Conservation (phyloP, 2,888 invertebrate genomes). For the Tetropium fuscum region DNA sequence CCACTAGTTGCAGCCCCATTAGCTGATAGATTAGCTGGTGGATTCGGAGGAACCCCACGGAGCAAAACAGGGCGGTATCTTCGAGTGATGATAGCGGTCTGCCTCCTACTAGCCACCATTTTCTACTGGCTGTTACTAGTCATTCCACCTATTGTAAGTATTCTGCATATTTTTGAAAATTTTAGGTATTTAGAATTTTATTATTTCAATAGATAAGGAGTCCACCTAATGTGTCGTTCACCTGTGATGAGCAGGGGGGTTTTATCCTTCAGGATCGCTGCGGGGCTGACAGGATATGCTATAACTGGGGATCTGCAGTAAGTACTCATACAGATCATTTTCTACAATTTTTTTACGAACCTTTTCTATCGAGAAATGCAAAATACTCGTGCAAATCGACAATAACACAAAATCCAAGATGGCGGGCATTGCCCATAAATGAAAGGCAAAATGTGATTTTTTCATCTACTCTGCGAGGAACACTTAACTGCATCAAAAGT, state of each 20-base stretch:
- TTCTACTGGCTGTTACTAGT: conserved; percentile 76
- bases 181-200: not conserved
- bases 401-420: no score
- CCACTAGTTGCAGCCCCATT: conserved; percentile 83
- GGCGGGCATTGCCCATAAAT: no score
- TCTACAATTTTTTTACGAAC: not conserved
- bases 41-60: conserved; percentile 57
- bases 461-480: no score
- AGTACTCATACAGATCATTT: no score
- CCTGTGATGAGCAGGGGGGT: conserved; percentile 78
- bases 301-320: conserved; percentile 69
- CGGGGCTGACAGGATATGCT: conserved; percentile 75
- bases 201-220: conserved; percentile 68
- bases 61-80: conserved; percentile 73
- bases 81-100: conserved; percentile 76
- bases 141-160: conserved; percentile 75
- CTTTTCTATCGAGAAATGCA: no score
- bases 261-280: conserved; percentile 81
- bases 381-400: no score
- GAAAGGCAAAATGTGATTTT: no score
- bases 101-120: conserved; percentile 75
- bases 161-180: conserved; percentile 6
- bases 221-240: conserved; percentile 78
- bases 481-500: no score
- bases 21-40: conserved; percentile 77